Evolutionary conservation across 35 echinoderm and acorn worm genomes (phyloP), one percentile per base, ranked within the genome.

Genomic region (Anneissia japonica): DNA sequence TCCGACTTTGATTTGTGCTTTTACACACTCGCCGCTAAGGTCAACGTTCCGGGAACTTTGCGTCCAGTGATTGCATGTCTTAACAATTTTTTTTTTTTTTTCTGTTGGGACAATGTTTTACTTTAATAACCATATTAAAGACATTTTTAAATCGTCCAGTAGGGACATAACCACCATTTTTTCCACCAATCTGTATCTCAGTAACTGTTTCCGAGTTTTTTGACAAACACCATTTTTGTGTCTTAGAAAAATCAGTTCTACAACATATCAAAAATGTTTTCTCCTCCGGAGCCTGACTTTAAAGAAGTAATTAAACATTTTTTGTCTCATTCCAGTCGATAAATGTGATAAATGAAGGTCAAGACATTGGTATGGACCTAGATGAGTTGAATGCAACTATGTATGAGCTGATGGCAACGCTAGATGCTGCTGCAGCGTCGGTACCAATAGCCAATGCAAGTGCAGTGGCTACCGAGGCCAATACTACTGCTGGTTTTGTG

Each of bases 351-450:
- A 64, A 64, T 64, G 6, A 64, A 64, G 51, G 51, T 64, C 6
- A 64, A 26, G 51, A 64, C 26, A 23, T 64, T 1, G 21, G 21
- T 26, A 23, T 23, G 31, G 81, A 83, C 33, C 56, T 96, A 11
- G 28, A 39, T 19, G 16, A 91, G 26, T 79, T 96, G 39, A 96
- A 92, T 74, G 29, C 26, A 3, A 91, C 87, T 4, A 92, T 96
- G 90, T 39, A 75, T 32, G 38, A 85, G 12, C 79, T 96, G 6
- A 30, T 96, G 84, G 78, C 72, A 79, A 78, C 76, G 32, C 35
- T 89, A 74, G 81, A 75, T 35, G 73, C 73, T 39, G 7, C 76
- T 41, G 76, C 64, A 74, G 34, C 76, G 46, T 46, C 19, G 40
- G 34, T 74, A 74, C 30, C 17, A 74, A 28, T 37, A 73, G 43